Evolutionary conservation across 2,888 invertebrate genomes (phyloP).

Genomic region (Labia minor): DNA sequence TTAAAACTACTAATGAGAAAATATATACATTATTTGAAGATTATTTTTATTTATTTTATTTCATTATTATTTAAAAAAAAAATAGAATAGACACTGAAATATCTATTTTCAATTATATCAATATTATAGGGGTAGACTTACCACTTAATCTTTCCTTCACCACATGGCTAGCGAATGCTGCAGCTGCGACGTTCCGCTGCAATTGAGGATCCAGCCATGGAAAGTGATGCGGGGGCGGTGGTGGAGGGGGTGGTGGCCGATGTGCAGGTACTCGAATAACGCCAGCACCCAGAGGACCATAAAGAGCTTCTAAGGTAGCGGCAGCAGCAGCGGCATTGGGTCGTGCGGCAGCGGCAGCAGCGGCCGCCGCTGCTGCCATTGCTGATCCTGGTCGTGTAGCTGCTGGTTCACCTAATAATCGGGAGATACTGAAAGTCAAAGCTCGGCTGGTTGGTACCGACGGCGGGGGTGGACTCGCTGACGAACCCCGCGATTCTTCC

Average conservation of each 20-base stretch:
- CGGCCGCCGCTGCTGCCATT: slow-evolving; percentile 23
- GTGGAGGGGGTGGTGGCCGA: slow-evolving; percentile 48
- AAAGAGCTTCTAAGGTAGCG: slow-evolving; percentile 23
- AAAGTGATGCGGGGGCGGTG: slow-evolving; percentile 46
- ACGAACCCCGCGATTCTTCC: slow-evolving; percentile 20
- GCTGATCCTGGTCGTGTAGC: slow-evolving; percentile 31
- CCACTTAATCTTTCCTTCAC: slow-evolving; percentile 74
- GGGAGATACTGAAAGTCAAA: slow-evolving; percentile 70
- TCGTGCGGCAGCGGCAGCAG: slow-evolving; percentile 24
- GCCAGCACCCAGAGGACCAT: slow-evolving; percentile 25
- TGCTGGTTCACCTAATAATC: slow-evolving; percentile 52
- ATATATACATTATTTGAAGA: no score
- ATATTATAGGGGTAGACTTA: no score
- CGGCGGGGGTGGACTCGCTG: slow-evolving; percentile 18
- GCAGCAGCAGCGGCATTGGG: slow-evolving; percentile 20
- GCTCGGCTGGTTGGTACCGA: slow-evolving; percentile 30
- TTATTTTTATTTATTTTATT: no score
- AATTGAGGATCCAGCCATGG: slow-evolving; percentile 44
- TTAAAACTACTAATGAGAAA: no score
- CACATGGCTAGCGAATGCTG: slow-evolving; percentile 68
- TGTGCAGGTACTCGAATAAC: slow-evolving; percentile 44
- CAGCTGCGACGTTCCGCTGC: slow-evolving; percentile 34
- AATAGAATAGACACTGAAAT: no score
- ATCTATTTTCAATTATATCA: no score
- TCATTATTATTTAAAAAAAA: no score